Evolutionary conservation across 2,888 invertebrate species (phyloP), one percentile per base, ranked within the genome.

Genomic region (Parapristionchus giblindavisi): DNA sequence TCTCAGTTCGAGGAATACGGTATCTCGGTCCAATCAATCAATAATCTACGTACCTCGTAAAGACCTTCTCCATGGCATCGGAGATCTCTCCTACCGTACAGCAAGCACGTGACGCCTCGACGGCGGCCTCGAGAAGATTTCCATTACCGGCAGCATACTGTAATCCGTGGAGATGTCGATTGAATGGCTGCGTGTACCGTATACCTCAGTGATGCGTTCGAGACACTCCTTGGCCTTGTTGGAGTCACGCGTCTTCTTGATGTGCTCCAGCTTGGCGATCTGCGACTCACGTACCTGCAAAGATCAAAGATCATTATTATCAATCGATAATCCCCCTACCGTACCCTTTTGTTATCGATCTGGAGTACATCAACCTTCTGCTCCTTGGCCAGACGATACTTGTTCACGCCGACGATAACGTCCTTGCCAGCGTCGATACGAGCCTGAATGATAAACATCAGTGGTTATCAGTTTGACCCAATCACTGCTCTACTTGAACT

Each of bases 371-470:
- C 91, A n/a, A 91, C 88, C 5, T 85, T 85, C 43, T 90, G 89
- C 83, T 91, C 90, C 76, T 90, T 40, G 3, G 90, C 90, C 77
- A 91, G 87, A 52, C 84, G 85, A 85, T 92, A 90, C 84, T 91
- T 92, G 87, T 91, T 92, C n/a, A 92, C 91, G 54, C 92, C 92
- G 43, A 92, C 91, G 82, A 91, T 91, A 5, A 90, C 89, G 85
- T 91, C 91, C 89, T 86, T 82, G 21, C 89, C 90, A 79, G 90
- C 89, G 85, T 92, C 91, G 82, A 91, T 92, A 78, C 90, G 88
- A 0, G 91, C 91, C 85, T 76, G 27, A n/a, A n/a, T n/a, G n/a
- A n/a, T n/a, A n/a, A n/a, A n/a, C n/a, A n/a, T n/a, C n/a, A n/a
- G n/a, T n/a, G n/a, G n/a, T n/a, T n/a, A n/a, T n/a, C n/a, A n/a